These are phyloP conservation scores for Epizoanthus stellaris DNA, from an alignment of 92 coral and sea anemone species.

Conservation along the genomic window DNA sequence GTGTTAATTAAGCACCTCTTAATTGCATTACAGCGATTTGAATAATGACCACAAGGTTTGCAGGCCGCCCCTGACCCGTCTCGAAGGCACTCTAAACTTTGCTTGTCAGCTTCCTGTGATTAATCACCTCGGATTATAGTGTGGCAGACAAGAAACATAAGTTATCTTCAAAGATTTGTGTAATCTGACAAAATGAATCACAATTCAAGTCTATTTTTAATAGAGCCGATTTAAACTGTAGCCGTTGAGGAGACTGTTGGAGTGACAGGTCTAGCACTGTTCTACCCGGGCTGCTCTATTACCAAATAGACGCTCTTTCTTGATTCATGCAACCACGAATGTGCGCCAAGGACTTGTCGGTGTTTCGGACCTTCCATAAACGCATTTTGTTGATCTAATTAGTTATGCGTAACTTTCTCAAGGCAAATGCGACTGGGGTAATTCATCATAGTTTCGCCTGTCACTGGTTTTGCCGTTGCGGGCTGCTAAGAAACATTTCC, in stretches of 20 bases:
- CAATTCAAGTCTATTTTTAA: background rate
- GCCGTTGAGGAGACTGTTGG: background rate
- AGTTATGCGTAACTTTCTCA: background rate
- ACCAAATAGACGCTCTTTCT: background rate
- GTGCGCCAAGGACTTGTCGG: background rate
- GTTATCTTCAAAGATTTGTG: slow-evolving; percentile 4
- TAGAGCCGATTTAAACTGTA: no score
- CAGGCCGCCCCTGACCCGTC: background rate
- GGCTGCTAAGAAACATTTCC: background rate
- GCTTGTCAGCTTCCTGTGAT: slow-evolving; percentile 27
- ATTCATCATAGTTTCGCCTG: slow-evolving; percentile 22
- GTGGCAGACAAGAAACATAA: slow-evolving; percentile 28
- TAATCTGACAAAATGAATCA: background rate
- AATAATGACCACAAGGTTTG: slow-evolving; percentile 16
- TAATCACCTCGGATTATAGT: slow-evolving; percentile 26
- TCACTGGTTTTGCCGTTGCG: background rate
- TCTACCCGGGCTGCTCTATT: no score
- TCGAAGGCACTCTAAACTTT: slow-evolving; percentile 10
- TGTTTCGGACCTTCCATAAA: background rate
- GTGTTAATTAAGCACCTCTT: slow-evolving; percentile 28
- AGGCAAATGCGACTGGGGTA: slow-evolving; percentile 1
- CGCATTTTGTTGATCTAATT: background rate
- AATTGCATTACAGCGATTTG: slow-evolving; percentile 39
- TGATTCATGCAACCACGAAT: background rate
- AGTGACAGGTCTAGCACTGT: background rate